Base-by-base conservation (phyloP, 1,140 invertebrate species). In the Platorchestia sp. region DNA sequence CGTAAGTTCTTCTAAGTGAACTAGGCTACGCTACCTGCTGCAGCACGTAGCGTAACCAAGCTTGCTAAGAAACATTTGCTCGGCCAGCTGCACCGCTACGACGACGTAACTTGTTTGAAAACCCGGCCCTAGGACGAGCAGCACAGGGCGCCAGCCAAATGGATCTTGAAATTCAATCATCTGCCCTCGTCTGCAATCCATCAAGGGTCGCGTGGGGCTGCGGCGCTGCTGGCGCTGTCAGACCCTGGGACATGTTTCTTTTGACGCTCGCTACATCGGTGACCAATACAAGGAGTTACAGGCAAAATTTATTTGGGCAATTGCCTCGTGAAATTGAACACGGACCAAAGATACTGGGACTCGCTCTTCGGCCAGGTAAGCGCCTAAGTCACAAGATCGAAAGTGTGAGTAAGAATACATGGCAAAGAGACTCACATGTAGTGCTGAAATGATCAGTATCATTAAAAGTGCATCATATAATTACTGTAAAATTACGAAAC, bases 121-220 rank as follows among this genome's bases (percentile, higher is more conserved):
- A 10, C 59, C 59, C 59, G 14, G 27, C 47, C 47, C 59, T 27
- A 75, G 27, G 14, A 75, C 14, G 36, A 36, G 27, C 59, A 22
- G 59, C 59, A 75, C 59, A 75, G 27, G 59, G 59, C 59, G 59
- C 59, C 59, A 10, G 59, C 59, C 59, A 75, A 75, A 75, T 75
- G 59, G 59, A 75, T 75, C 59, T 36, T 75, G 59, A 75, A 75
- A 75, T 75, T 75, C 59, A 75, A 75, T 75, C 59, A 75, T 75
- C 14, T 75, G 7, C 59, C 36, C 59, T 36, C 14, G 59, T 27
- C 59, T 75, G 59, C 59, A 36, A 75, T 36, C 59, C 59, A 75
- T 75, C 59, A 75, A 75, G 59, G 59, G 27, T 22, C 10, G 27
- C 7, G 59, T 1, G 14, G 27, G 36, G 59, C 59, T 75, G 59